phyloP scores from a whole-genome alignment of 2,888 invertebrate genomes.

The Lampropteryx suffumata region DNA sequence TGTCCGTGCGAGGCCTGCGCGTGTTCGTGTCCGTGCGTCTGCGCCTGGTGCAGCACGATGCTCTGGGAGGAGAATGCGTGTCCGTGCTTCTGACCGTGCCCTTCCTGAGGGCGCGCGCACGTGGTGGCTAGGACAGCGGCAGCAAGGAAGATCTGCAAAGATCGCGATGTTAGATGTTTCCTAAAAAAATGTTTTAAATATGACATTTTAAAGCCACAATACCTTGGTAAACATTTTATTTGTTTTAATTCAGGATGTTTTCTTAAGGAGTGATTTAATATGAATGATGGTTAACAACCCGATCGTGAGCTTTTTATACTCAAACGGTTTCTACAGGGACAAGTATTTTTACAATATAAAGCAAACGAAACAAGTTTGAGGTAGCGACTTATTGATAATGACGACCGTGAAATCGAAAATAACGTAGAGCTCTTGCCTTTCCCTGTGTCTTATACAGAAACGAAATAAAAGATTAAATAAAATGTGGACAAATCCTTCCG shows the following conservation, averaged over 20 bases:
- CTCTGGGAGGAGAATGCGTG: slow-evolving; percentile 47
- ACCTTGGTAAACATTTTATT: background rate
- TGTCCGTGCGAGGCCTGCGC: slow-evolving; percentile 19
- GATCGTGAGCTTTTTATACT: background rate
- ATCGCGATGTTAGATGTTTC: too few relatives aligned
- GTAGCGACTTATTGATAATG: too few relatives aligned
- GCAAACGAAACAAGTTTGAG: background rate
- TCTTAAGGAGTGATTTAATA: background rate
- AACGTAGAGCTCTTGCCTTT: too few relatives aligned
- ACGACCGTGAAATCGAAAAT: too few relatives aligned
- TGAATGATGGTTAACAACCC: background rate
- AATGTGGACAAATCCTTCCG: too few relatives aligned
- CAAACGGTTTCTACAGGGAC: background rate
- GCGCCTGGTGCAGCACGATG: slow-evolving; percentile 45
- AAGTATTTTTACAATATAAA: background rate
- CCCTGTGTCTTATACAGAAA: too few relatives aligned
- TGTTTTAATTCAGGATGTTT: background rate
- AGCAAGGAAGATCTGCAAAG: slow-evolving; percentile 9
- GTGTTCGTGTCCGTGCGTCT: slow-evolving; percentile 12
- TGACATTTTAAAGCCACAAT: background rate
- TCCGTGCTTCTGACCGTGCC: slow-evolving; percentile 27
- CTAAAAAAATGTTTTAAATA: too few relatives aligned
- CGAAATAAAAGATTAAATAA: too few relatives aligned
- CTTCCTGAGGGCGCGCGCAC: slow-evolving; percentile 15
- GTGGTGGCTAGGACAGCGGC: background rate